Percentiles rank a stretch among this genome's conserved stretches.
These are phyloP conservation scores for Bubo scandiacus DNA, from an alignment of 2,113 vertebrate species.

Conservation along the genomic window DNA sequence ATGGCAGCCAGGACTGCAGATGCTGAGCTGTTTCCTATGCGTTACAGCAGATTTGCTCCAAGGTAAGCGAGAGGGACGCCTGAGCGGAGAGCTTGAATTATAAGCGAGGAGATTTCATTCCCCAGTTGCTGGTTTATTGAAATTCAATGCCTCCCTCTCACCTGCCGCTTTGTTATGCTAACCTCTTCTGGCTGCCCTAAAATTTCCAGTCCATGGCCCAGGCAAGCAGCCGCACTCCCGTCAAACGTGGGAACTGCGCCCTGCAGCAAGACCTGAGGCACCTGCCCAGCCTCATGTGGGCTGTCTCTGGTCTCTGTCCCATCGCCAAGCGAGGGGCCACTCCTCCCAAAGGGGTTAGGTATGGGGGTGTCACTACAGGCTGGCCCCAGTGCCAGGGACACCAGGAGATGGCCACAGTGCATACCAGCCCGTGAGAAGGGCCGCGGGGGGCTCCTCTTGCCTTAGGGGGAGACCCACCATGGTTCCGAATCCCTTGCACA, in stretches of 20 bases:
- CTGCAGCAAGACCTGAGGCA: not conserved
- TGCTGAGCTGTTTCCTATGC: constrained; percentile 52
- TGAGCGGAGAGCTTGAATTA: not conserved
- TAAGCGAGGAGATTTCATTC: constrained; percentile 40
- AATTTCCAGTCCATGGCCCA: not conserved
- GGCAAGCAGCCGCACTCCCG: not conserved
- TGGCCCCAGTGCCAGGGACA: not conserved
- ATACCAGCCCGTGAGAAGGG: not conserved
- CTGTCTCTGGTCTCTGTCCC: not conserved
- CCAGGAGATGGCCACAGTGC: rapidly evolving
- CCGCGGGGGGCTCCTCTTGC: rapidly evolving
- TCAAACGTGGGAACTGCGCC: not conserved
- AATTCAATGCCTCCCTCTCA: constrained; percentile 45
- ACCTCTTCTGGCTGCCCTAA: not conserved
- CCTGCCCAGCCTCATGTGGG: rapidly evolving
- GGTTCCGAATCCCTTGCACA: not conserved
- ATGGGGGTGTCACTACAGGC: not conserved
- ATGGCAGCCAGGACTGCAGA: not conserved
- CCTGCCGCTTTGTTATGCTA: constrained; percentile 1
- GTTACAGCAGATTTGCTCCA: constrained; percentile 47
- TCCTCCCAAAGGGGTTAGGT: not conserved
- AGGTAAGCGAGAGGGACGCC: not conserved
- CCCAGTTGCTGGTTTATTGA: constrained; percentile 42
- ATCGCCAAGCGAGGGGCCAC: rapidly evolving
- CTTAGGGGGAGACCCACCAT: rapidly evolving